Conservation (phyloP, 2,113 vertebrate species). For the Plectropomus leopardus region DNA sequence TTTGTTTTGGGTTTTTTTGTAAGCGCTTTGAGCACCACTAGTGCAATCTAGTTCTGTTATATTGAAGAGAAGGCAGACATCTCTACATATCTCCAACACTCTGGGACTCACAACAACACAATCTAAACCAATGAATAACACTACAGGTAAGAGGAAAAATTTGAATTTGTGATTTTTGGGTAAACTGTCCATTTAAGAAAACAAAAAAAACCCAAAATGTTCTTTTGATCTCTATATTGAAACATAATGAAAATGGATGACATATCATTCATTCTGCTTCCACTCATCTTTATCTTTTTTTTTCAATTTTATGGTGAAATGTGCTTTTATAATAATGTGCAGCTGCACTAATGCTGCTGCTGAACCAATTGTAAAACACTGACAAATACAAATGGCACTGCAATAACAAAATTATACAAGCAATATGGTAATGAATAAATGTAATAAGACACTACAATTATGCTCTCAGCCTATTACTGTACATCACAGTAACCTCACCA, state of each 20-base stretch:
- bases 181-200: neutral
- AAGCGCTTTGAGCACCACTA: no score
- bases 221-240: neutral
- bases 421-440: neutral
- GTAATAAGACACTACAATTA: neutral
- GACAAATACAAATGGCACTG: neutral
- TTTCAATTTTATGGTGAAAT: neutral
- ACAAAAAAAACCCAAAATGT: neutral
- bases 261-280: neutral
- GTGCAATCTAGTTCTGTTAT: no score
- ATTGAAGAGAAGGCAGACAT: no score
- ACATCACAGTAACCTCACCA: neutral
- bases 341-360: no score
- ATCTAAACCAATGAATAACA: no score
- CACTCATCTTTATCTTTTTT: neutral
- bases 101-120: no score
- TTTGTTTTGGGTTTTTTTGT: no score
- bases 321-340: neutral
- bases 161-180: no score
- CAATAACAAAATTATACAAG: neutral
- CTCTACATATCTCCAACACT: no score
- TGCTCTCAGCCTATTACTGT: neutral
- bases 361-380: neutral
- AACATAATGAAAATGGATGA: neutral
- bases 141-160: no score